These are phyloP conservation scores for Eriocheir sinensis DNA, from an alignment of 1,140 invertebrate genomes.

Conservation along the genomic window DNA sequence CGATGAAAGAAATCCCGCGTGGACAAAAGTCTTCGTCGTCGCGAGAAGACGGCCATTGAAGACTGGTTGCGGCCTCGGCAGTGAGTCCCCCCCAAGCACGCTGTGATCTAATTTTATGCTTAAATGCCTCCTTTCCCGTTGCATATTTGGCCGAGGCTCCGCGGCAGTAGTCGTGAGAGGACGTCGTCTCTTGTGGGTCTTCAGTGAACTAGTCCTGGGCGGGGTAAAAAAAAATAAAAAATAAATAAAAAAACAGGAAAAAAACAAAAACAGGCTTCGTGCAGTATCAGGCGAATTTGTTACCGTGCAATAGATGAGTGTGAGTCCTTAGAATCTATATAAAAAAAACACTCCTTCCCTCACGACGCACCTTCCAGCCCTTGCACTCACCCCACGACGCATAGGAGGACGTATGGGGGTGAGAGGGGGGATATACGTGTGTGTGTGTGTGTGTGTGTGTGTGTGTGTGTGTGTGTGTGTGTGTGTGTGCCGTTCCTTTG, in stretches of 20 bases:
- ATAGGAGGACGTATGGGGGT: no score
- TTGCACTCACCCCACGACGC: no score
- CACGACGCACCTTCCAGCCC: no score
- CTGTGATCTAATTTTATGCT: conserved; percentile 8
- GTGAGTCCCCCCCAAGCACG: background rate
- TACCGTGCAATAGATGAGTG: no score
- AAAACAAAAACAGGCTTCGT: no score
- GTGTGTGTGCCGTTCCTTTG: background rate
- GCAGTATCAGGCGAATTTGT: no score
- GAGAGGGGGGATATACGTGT: no score
- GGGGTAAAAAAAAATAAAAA: background rate
- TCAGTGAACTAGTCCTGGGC: background rate
- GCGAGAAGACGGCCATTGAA: background rate
- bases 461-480: background rate
- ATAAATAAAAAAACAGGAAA: no score
- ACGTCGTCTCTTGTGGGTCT: background rate
- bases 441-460: background rate
- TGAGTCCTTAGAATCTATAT: no score
- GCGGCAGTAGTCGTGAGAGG: background rate
- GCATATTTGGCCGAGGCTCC: background rate
- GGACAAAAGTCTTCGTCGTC: background rate
- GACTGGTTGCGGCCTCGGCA: background rate
- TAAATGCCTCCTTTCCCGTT: background rate
- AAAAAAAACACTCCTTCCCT: no score
- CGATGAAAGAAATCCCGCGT: background rate